These are phyloP conservation scores for Tiliacea citrago DNA, from an alignment of 2,888 invertebrate genomes.

Conservation along the genomic window DNA sequence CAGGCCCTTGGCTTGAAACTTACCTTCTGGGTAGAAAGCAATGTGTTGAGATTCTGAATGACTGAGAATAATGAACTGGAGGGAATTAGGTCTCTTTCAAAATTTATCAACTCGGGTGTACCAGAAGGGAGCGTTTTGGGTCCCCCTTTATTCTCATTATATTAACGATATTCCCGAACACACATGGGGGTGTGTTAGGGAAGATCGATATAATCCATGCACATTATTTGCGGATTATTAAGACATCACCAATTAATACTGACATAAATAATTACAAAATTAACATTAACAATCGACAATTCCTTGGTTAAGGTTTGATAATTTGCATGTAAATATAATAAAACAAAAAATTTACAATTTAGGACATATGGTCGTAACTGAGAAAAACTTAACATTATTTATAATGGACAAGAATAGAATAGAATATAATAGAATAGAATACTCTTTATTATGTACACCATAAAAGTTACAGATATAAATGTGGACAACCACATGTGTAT, in stretches of 20 bases:
- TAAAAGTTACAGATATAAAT: too few relatives aligned
- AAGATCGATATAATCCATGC: neutral
- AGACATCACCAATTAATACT: neutral
- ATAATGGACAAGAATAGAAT: too few relatives aligned
- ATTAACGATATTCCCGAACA: neutral
- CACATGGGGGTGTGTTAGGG: neutral
- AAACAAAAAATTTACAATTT: neutral
- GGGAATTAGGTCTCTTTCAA: too few relatives aligned
- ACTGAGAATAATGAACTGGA: too few relatives aligned
- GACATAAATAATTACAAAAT: neutral
- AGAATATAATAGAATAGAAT: too few relatives aligned
- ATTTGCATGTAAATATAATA: neutral
- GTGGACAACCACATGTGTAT: too few relatives aligned
- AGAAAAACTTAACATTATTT: too few relatives aligned
- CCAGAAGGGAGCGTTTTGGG: neutral
- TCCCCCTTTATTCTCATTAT: neutral
- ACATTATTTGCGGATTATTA: conserved; percentile 1
- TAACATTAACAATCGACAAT: neutral
- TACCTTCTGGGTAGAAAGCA: too few relatives aligned
- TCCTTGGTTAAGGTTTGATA: neutral
- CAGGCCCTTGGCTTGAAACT: too few relatives aligned
- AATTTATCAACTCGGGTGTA: neutral
- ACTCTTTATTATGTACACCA: too few relatives aligned
- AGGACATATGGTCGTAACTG: too few relatives aligned
- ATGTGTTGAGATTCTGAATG: too few relatives aligned